Base-by-base conservation (phyloP, 2,888 invertebrate genomes). In the Nephrotoma appendiculata region DNA sequence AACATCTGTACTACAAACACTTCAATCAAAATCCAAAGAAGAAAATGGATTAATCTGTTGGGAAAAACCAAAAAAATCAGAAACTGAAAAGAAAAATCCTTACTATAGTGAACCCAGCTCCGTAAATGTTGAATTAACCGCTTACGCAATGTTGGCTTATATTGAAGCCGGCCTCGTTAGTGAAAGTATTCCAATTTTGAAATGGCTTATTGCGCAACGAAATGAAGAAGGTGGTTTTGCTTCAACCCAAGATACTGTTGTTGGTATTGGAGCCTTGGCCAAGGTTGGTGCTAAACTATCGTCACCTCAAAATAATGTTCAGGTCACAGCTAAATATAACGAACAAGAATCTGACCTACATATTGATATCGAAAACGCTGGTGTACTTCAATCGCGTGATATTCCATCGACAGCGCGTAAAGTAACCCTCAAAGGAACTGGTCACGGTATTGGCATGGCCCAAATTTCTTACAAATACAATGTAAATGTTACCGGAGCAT, bases 401-500 rank as follows among this genome's bases (percentile, higher is more conserved):
- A 96, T 92, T 71, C 90, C 90, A 0, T 89, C 89, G 86, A 87
- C 87, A 88, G 93, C 94, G 0, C 93, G 95, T 9, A 92, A 93
- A 87, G 93, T 97, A 0, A 94, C 95, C 87, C 93, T 98, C 31
- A 94, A 94, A 86, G 97, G 96, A 0, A 94, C 94, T 88, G 98
- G 98, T 12, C 94, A 93, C 85, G 98, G 98, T 9, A 93, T 97
- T 86, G 96, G 95, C 0, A 91, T 97, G 87, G 93, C 96, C 85
- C 95, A 96, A 89, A 93, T 98, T 31, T 94, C 95, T 0, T 97
- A 96, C 88, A 94, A 94, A 84, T 98, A 96, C 90, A 96, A 96
- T 91, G 93, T 97, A 87, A 96, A 97, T 90, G 96, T 97, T 4
- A 97, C 97, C 12, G 97, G 96, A 42, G 95, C 96, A 45, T 96